A percentile compares a stretch with the other conserved stretches of the same genome.
Conservation (phyloP, 2,113 vertebrate genomes). For the Oceanites oceanicus region DNA sequence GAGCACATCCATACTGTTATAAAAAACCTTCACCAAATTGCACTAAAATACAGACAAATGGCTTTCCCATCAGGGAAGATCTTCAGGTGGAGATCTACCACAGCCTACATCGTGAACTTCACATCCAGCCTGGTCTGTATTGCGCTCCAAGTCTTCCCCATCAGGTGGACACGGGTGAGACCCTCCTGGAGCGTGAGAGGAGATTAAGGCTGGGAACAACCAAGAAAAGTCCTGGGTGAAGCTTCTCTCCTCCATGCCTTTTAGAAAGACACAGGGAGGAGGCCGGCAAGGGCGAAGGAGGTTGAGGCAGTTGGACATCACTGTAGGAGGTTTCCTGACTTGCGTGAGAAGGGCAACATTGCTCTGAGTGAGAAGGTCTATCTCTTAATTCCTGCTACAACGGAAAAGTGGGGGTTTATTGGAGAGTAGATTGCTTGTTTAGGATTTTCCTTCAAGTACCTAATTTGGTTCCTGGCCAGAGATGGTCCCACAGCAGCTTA, state of each 20-base stretch:
- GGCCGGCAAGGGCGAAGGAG: neutral
- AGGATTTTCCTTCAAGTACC: neutral
- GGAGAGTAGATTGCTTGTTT: neutral
- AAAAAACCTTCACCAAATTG: neutral
- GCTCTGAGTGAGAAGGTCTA: neutral
- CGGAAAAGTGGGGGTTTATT: neutral
- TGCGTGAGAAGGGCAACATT: neutral
- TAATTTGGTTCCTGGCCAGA: neutral
- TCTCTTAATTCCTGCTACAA: neutral
- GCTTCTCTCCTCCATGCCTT: neutral
- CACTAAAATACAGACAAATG: neutral
- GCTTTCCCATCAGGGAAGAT: neutral
- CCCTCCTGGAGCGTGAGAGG: neutral
- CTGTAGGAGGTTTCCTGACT: neutral
- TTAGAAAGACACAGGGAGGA: neutral
- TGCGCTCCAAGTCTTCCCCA: neutral
- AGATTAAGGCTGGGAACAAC: neutral
- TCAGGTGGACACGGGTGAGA: fast-evolving
- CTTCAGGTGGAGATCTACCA: neutral
- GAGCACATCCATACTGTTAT: fast-evolving
- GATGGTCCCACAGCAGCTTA: neutral
- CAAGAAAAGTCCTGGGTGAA: neutral
- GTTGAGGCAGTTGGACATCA: neutral
- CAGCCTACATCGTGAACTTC: neutral
- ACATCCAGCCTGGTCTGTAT: neutral